Percentiles rank a stretch among this genome's conserved stretches.
Evolutionary conservation across 2,113 vertebrate species (phyloP).

Genomic region (Sitta europaea): DNA sequence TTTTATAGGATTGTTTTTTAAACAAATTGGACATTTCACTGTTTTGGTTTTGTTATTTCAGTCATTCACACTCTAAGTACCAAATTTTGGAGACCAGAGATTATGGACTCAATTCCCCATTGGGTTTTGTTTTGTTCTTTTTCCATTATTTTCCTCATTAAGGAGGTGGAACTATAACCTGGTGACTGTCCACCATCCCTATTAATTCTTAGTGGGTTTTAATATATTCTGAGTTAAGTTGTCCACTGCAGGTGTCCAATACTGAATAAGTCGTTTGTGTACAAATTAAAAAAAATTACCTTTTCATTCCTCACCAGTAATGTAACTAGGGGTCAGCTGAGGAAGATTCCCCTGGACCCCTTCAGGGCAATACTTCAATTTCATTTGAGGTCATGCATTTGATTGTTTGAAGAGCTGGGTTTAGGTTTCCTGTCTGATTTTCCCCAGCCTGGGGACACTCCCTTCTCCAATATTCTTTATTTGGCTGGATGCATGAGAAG

Average conservation of each 20-base stretch:
- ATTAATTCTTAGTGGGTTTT: neutral
- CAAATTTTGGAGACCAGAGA: neutral
- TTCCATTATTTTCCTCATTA: neutral
- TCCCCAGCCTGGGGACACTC: neutral
- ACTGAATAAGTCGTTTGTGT: neutral
- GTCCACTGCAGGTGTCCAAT: neutral
- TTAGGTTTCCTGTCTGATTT: neutral
- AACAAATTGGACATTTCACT: neutral
- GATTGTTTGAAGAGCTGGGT: neutral
- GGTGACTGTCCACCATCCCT: neutral
- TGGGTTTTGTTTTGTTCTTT: neutral
- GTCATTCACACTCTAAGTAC: neutral
- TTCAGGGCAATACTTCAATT: rapidly evolving
- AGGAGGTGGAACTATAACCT: neutral
- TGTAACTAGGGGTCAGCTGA: neutral
- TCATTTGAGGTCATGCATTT: neutral
- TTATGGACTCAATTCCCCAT: neutral
- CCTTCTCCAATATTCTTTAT: neutral
- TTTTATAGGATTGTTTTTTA: neutral
- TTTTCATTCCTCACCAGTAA: neutral
- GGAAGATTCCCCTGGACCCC: neutral
- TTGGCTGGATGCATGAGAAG: neutral
- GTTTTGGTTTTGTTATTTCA: neutral
- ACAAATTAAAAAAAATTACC: neutral
- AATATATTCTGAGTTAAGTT: neutral